A percentile compares a stretch with the other conserved stretches of the same genome.
phyloP scores from a whole-genome alignment of 2,113 vertebrate species.

The Gobius niger region DNA sequence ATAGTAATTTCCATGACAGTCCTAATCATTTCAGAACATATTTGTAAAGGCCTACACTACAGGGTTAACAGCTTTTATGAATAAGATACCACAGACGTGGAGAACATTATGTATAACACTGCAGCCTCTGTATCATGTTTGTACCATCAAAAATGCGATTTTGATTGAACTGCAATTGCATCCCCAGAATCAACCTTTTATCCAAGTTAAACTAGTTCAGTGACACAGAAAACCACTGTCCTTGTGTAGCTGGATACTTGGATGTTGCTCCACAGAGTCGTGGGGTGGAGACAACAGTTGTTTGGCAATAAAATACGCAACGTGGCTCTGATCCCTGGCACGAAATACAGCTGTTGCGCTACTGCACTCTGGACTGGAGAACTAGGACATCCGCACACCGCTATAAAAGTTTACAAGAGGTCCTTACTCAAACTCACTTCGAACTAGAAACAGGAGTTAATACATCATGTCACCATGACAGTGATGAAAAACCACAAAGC shows the following conservation, averaged over 20 bases:
- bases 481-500: too few relatives aligned
- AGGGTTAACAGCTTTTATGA: too few relatives aligned
- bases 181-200: too few relatives aligned
- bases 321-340: background rate
- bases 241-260: background rate
- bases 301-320: slow-evolving; percentile 17
- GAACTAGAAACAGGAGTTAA: background rate
- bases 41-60: too few relatives aligned
- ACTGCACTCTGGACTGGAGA: slow-evolving; percentile 33
- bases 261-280: background rate
- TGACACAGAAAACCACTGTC: background rate
- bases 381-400: slow-evolving; percentile 27
- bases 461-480: too few relatives aligned
- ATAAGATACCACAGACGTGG: too few relatives aligned
- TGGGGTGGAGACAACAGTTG: slow-evolving; percentile 34
- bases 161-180: too few relatives aligned
- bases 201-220: background rate
- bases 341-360: slow-evolving; percentile 12
- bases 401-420: slow-evolving; percentile 3
- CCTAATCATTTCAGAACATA: too few relatives aligned
- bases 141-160: too few relatives aligned
- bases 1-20: too few relatives aligned
- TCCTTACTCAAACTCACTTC: background rate
- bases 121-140: too few relatives aligned
- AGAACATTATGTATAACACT: too few relatives aligned